Conservation (phyloP, 2,888 invertebrate genomes). For the Tachystola acroxantha region DNA sequence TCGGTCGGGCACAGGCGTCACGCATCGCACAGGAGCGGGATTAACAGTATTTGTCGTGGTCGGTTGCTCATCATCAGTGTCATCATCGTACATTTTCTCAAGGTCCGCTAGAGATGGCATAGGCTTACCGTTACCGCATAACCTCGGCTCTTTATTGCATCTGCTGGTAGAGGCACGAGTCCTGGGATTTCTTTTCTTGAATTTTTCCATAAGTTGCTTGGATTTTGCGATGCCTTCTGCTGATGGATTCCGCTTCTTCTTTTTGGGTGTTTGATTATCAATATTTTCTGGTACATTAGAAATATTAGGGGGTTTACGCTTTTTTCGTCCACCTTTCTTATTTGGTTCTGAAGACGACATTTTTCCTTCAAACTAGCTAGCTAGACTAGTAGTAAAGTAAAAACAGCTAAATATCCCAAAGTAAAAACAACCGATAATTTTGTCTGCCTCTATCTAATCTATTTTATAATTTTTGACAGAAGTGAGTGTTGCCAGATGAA, state of each 20-base stretch:
- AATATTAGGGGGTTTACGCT: background rate
- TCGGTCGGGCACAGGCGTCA: conserved; percentile 5
- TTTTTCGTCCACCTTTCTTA: conserved; percentile 6
- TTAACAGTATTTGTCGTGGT: background rate
- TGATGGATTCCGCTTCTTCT: conserved; percentile 4
- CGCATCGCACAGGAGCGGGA: background rate
- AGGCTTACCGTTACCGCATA: conserved; percentile 29
- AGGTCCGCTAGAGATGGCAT: conserved; percentile 37
- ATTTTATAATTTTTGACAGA: too few relatives aligned
- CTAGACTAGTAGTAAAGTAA: too few relatives aligned
- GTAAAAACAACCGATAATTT: too few relatives aligned
- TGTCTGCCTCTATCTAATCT: too few relatives aligned
- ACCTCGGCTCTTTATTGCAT: conserved; percentile 9
- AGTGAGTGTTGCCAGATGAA: too few relatives aligned
- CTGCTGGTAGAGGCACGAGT: background rate
- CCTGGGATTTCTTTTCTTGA: conserved; percentile 9
- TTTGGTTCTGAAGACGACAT: too few relatives aligned
- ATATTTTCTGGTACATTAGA: background rate
- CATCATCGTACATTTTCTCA: conserved; percentile 33
- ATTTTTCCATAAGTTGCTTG: too few relatives aligned
- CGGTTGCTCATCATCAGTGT: conserved; percentile 21
- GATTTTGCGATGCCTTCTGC: conserved; percentile 16
- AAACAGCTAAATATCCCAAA: too few relatives aligned
- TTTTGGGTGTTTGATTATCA: background rate
- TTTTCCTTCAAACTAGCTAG: too few relatives aligned